A percentile compares a stretch with the other conserved stretches of the same genome.
Conservation (phyloP, 1,140 invertebrate genomes). For the Samia ricini region DNA sequence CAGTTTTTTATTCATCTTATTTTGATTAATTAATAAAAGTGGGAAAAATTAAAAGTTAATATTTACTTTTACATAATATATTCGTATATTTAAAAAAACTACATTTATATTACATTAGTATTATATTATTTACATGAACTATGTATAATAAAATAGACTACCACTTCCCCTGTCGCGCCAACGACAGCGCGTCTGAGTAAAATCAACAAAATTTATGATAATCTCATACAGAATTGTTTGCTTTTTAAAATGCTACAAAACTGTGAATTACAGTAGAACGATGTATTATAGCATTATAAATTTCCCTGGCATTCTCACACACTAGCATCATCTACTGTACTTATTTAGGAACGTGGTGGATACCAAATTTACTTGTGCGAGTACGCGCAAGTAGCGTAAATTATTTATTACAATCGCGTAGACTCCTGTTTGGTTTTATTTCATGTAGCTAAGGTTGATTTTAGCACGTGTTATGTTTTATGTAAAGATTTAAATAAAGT, state of each 20-base stretch:
- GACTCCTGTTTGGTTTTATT: conserved; percentile 15
- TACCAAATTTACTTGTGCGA: conserved; percentile 41
- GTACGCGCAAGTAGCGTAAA: conserved; percentile 52
- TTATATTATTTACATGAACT: not conserved
- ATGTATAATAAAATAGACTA: not conserved
- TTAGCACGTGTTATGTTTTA: conserved; percentile 20
- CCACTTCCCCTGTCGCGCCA: not conserved
- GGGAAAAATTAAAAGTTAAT: too few species aligned
- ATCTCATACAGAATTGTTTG: conserved; percentile 53
- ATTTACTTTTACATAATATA: too few species aligned
- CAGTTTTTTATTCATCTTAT: too few species aligned
- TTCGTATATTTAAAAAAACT: not conserved
- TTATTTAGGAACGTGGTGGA: conserved; percentile 45
- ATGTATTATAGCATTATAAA: conserved; percentile 70
- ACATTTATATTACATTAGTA: not conserved
- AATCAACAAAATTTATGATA: conserved; percentile 51
- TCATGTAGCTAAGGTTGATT: conserved; percentile 21
- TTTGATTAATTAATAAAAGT: too few species aligned
- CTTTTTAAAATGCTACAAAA: conserved; percentile 67
- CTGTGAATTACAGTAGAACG: conserved; percentile 54
- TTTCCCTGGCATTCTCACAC: conserved; percentile 71
- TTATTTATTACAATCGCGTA: conserved; percentile 25
- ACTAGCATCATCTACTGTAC: conserved; percentile 36
- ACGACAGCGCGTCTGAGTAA: conserved; percentile 1
- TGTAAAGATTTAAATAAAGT: conserved; percentile 41